These are phyloP conservation scores for Perca fluviatilis DNA, from an alignment of 2,113 vertebrate genomes.

Conservation along the genomic window DNA sequence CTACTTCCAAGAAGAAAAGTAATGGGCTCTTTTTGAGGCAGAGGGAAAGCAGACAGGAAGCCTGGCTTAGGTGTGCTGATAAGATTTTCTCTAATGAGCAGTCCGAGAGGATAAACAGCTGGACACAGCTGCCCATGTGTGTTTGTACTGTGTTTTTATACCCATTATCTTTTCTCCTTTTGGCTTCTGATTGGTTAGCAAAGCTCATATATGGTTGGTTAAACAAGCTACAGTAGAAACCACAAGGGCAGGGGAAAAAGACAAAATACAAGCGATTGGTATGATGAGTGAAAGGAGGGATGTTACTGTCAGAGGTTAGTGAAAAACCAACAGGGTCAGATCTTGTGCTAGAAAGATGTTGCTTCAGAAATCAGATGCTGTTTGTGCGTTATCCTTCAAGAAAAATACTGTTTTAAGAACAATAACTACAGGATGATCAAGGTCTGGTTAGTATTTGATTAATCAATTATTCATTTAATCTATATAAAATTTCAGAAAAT, in stretches of 20 bases:
- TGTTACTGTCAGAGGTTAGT: background rate
- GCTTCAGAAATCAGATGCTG: background rate
- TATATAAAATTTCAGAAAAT: background rate
- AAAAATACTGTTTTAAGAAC: background rate
- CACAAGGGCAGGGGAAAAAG: background rate
- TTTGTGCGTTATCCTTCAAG: background rate
- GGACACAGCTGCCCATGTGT: conserved; percentile 6
- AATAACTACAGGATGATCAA: background rate
- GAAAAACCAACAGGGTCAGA: background rate
- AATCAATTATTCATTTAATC: background rate
- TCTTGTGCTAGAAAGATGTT: background rate
- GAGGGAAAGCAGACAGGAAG: conserved; percentile 24
- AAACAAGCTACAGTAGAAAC: background rate
- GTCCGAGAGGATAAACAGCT: conserved; percentile 49
- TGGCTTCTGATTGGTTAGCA: background rate
- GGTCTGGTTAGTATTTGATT: background rate
- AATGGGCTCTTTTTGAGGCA: conserved; percentile 24
- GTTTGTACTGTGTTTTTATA: conserved; percentile 1
- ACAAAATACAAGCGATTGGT: background rate
- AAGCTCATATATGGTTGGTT: background rate
- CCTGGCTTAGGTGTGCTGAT: conserved; percentile 11
- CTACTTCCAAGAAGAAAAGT: conserved; percentile 45
- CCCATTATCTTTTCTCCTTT: background rate
- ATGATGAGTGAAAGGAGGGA: background rate
- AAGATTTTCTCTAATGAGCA: conserved; percentile 50